Evolutionary conservation across 2,888 invertebrate genomes (phyloP).

Genomic region (Apotomis turbidana): DNA sequence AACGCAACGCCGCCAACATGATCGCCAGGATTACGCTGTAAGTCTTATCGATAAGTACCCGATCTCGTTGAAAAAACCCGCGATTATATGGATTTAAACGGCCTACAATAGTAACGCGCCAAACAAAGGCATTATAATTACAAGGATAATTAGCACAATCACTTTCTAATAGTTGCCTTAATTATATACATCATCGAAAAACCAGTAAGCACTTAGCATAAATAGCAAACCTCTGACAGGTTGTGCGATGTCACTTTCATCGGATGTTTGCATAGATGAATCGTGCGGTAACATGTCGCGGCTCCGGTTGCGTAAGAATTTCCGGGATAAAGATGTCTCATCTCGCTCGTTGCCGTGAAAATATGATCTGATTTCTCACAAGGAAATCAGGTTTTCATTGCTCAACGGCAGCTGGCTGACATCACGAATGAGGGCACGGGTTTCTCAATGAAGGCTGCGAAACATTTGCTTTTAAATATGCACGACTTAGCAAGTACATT

Average conservation of each 20-base stretch:
- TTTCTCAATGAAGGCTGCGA: slow-evolving; percentile 81
- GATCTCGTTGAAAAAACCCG: not conserved
- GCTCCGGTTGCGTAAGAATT: slow-evolving; percentile 55
- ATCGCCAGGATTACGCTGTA: slow-evolving; percentile 74
- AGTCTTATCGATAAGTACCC: slow-evolving; percentile 55
- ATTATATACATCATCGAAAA: slow-evolving; percentile 53
- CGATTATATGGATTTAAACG: not conserved
- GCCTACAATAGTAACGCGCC: not conserved
- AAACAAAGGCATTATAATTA: slow-evolving; percentile 38
- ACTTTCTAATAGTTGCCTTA: slow-evolving; percentile 69
- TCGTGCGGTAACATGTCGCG: slow-evolving; percentile 44
- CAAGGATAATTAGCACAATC: slow-evolving; percentile 53
- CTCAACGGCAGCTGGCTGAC: slow-evolving; percentile 72
- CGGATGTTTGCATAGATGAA: slow-evolving; percentile 59
- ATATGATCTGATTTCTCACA: slow-evolving; percentile 72
- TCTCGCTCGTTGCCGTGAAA: slow-evolving; percentile 60
- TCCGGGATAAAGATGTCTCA: slow-evolving; percentile 51
- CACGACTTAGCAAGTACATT: slow-evolving; percentile 74
- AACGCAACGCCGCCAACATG: slow-evolving; percentile 59
- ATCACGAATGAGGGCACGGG: slow-evolving; percentile 79
- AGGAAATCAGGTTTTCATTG: slow-evolving; percentile 79
- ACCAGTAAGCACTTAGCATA: slow-evolving; percentile 49
- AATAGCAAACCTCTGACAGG: slow-evolving; percentile 51
- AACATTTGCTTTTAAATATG: slow-evolving; percentile 80
- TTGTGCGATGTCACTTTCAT: slow-evolving; percentile 63